Conservation (phyloP, 1,140 invertebrate genomes). For the Micrasema longulum region DNA sequence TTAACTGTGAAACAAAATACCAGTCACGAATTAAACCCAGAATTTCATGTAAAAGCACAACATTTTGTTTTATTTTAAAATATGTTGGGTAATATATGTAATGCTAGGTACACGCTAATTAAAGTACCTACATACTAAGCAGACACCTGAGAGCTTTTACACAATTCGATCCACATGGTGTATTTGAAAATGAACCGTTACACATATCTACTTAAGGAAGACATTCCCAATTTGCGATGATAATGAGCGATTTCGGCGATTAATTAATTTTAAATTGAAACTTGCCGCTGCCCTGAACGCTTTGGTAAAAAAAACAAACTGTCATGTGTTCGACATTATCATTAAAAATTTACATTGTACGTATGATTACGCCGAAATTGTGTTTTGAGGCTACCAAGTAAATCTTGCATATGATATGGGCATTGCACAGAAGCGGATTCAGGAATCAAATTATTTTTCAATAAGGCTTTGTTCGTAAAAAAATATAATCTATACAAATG, state of each 20-base stretch:
- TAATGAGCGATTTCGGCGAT: conserved; percentile 22
- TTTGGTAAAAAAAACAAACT: conserved; percentile 20
- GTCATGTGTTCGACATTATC: conserved; percentile 27
- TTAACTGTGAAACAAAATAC: neutral
- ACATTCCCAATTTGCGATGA: conserved; percentile 34
- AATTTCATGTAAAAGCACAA: no score
- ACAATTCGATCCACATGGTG: conserved; percentile 7
- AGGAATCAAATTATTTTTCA: neutral
- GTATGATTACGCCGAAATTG: conserved; percentile 21
- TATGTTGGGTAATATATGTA: no score
- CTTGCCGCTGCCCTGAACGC: neutral
- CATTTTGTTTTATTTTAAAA: no score
- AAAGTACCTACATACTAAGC: no score
- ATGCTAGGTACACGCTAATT: no score
- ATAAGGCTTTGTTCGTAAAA: no score
- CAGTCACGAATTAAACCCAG: no score
- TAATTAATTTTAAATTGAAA: conserved; percentile 26
- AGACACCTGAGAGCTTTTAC: neutral
- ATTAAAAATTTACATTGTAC: conserved; percentile 31
- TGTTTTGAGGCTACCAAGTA: conserved; percentile 20
- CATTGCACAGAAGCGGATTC: neutral
- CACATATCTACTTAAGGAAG: conserved; percentile 4
- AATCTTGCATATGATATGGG: neutral
- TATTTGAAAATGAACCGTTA: conserved; percentile 16
- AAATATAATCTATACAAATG: no score